Percentiles rank a stretch among this genome's conserved stretches.
Evolutionary conservation across 2,113 vertebrate species (phyloP).

Genomic region (Eidolon helvum): DNA sequence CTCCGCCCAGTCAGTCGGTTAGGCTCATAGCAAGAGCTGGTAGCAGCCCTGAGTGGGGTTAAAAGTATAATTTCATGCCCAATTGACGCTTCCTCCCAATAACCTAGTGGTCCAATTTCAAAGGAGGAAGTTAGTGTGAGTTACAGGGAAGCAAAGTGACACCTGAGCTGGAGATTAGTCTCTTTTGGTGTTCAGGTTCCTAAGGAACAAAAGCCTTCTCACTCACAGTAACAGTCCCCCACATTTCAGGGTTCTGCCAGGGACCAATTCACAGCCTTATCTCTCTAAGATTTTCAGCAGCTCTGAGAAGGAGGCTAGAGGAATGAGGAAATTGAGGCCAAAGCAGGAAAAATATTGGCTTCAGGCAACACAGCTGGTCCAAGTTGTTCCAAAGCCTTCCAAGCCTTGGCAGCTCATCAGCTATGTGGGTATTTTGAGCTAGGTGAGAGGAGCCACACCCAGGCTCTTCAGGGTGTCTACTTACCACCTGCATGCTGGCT

Average conservation of each 20-base stretch:
- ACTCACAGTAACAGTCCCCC: not conserved
- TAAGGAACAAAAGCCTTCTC: not conserved
- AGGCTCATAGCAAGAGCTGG: not conserved
- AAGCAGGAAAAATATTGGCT: not conserved
- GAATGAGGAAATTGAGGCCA: not conserved
- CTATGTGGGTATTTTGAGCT: not conserved
- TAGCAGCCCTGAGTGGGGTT: not conserved
- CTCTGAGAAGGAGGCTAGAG: not conserved
- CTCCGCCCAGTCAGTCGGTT: not conserved
- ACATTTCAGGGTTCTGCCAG: not conserved
- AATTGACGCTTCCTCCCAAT: not conserved
- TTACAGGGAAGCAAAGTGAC: not conserved
- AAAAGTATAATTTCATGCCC: not conserved
- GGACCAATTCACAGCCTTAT: not conserved
- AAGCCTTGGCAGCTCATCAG: not conserved
- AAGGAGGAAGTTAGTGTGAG: not conserved
- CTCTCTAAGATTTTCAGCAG: not conserved
- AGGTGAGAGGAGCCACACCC: not conserved
- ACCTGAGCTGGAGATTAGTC: constrained; percentile 20
- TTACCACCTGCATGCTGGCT: not conserved
- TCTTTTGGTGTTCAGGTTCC: not conserved
- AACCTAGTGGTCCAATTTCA: not conserved
- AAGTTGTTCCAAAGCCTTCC: not conserved
- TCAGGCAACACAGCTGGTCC: not conserved
- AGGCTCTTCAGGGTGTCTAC: not conserved